phyloP scores from a whole-genome alignment of 2,888 invertebrate species.

The Lithosia quadra region DNA sequence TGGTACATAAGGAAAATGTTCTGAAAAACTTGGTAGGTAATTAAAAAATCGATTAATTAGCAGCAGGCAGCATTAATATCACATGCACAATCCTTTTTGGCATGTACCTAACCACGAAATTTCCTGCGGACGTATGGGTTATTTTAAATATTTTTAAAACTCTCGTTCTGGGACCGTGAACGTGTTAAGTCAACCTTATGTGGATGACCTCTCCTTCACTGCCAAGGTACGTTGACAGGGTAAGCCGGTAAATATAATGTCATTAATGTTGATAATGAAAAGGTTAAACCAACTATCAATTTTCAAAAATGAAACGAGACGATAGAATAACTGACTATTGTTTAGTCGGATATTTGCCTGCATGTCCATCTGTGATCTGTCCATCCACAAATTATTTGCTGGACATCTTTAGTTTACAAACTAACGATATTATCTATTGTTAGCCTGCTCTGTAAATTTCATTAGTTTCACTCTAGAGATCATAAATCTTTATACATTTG shows the following conservation, averaged over 20 bases:
- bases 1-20: not conserved
- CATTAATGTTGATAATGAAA: constrained; percentile 2
- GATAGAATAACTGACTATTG: not conserved
- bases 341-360: not conserved
- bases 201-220: not conserved
- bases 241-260: constrained; percentile 2
- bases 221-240: not conserved
- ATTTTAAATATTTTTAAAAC: not conserved
- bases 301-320: not conserved
- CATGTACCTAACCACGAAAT: not conserved
- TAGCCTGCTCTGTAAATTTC: too few relatives aligned
- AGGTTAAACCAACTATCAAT: not conserved
- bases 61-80: not conserved
- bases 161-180: not conserved
- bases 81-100: not conserved
- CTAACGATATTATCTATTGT: too few relatives aligned
- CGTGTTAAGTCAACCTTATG: not conserved
- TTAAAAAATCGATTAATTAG: not conserved
- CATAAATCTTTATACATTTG: too few relatives aligned
- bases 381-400: too few relatives aligned
- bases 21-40: not conserved
- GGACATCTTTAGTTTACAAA: too few relatives aligned
- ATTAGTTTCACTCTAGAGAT: too few relatives aligned
- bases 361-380: too few relatives aligned
- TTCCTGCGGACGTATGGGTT: not conserved